Percentiles rank a stretch among this genome's conserved stretches.
These are phyloP conservation scores for Trilocha varians DNA, from an alignment of 2,888 invertebrate species.

Conservation along the genomic window DNA sequence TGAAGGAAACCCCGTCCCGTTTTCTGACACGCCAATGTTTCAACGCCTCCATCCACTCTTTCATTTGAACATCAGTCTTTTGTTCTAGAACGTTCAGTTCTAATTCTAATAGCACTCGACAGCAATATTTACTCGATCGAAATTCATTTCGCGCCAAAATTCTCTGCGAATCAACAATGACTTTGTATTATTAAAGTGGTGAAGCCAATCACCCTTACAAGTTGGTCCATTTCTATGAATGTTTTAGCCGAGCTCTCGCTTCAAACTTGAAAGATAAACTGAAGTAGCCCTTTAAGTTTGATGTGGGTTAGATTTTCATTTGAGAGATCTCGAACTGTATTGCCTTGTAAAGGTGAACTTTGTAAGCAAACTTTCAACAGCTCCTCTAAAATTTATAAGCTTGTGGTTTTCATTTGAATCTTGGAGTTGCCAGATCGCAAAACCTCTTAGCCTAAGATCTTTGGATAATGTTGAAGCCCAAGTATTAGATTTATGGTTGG, in stretches of 20 bases:
- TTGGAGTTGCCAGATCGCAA: background rate
- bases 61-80: conserved; percentile 45
- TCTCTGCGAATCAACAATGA: conserved; percentile 3
- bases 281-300: background rate
- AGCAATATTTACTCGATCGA: conserved; percentile 36
- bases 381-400: background rate
- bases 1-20: conserved; percentile 33
- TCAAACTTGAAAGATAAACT: conserved; percentile 3
- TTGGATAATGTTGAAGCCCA: too few relatives aligned
- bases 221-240: conserved; percentile 9
- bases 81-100: conserved; percentile 44
- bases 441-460: too few relatives aligned
- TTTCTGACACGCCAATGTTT: conserved; percentile 49
- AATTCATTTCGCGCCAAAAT: conserved; percentile 21
- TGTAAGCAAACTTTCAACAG: background rate
- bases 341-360: background rate
- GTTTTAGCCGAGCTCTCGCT: conserved; percentile 7
- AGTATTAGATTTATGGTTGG: too few relatives aligned
- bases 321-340: background rate
- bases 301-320: conserved; percentile 2
- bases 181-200: conserved; percentile 10
- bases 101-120: conserved; percentile 36
- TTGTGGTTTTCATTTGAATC: background rate
- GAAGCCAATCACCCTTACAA: conserved; percentile 11
- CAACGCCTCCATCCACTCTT: conserved; percentile 34